A percentile compares a stretch with the other conserved stretches of the same genome.
phyloP scores from a whole-genome alignment of 2,888 invertebrate genomes.

The Limnephilus marmoratus region DNA sequence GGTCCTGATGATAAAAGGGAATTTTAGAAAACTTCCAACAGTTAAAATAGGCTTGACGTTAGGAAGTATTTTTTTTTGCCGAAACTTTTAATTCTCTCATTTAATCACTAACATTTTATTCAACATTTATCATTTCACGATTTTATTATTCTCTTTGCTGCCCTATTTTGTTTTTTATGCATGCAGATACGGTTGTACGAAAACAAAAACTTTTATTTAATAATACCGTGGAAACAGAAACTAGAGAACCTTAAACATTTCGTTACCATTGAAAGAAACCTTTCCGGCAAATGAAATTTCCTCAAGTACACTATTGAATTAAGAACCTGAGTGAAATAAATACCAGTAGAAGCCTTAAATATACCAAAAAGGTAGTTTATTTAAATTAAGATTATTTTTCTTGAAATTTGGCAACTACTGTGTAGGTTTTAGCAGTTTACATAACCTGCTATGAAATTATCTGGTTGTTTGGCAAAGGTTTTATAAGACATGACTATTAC shows the following conservation, averaged over 20 bases:
- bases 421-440: slow-evolving; percentile 8
- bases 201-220: slow-evolving; percentile 19
- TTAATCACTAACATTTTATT: no score
- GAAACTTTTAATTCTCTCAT: no score
- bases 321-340: slow-evolving; percentile 31
- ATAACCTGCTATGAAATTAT: slow-evolving; percentile 14
- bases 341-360: slow-evolving; percentile 14
- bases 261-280: slow-evolving; percentile 46
- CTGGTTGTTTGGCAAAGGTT: slow-evolving; percentile 17
- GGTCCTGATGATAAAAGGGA: no score
- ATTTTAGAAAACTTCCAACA: no score
- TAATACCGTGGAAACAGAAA: slow-evolving; percentile 13
- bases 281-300: slow-evolving; percentile 45
- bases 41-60: no score
- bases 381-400: slow-evolving; percentile 20
- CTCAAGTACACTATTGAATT: slow-evolving; percentile 42
- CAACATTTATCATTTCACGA: no score
- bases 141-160: background rate
- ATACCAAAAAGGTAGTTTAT: slow-evolving; percentile 22
- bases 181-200: slow-evolving; percentile 12
- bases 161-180: slow-evolving; percentile 2
- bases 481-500: background rate
- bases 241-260: slow-evolving; percentile 3
- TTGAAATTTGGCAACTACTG: slow-evolving; percentile 13
- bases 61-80: no score